phyloP scores from a whole-genome alignment of 1,140 invertebrate species.

The Druon quercuslanigerum region DNA sequence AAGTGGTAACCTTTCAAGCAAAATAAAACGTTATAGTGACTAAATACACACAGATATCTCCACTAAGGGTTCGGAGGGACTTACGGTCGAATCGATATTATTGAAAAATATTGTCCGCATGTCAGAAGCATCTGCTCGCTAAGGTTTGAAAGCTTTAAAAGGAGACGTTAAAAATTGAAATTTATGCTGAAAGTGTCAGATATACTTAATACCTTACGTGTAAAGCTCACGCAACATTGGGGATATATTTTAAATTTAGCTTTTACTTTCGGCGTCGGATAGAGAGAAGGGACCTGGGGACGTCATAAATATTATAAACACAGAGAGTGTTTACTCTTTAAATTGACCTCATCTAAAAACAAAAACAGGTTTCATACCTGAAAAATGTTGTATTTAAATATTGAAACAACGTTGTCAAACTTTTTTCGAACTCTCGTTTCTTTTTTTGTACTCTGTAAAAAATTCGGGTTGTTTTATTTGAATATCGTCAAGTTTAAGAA shows the following conservation, averaged over 20 bases:
- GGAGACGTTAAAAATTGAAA: conserved; percentile 27
- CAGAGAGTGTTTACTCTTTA: too few species aligned
- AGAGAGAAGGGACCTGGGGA: too few species aligned
- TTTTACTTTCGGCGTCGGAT: not conserved
- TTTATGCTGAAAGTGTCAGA: conserved; percentile 15
- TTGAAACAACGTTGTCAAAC: too few species aligned
- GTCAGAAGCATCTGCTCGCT: conserved; percentile 44
- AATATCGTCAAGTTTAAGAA: too few species aligned
- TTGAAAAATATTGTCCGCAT: conserved; percentile 55
- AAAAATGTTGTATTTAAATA: too few species aligned
- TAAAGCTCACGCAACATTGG: not conserved
- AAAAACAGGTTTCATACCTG: too few species aligned
- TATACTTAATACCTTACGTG: conserved; percentile 2
- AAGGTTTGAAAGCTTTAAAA: conserved; percentile 20
- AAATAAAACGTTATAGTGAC: conserved; percentile 5
- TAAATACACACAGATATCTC: conserved; percentile 55
- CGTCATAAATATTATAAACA: too few species aligned
- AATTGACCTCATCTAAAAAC: too few species aligned
- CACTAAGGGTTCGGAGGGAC: conserved; percentile 43
- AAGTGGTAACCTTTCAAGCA: not conserved
- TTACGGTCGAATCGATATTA: conserved; percentile 45
- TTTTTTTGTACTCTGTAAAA: too few species aligned
- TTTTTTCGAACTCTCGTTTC: too few species aligned
- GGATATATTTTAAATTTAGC: not conserved
- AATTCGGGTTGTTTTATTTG: too few species aligned